Conservation (phyloP, 2,797 vertebrate genomes). For the Eidolon dupreanum region DNA sequence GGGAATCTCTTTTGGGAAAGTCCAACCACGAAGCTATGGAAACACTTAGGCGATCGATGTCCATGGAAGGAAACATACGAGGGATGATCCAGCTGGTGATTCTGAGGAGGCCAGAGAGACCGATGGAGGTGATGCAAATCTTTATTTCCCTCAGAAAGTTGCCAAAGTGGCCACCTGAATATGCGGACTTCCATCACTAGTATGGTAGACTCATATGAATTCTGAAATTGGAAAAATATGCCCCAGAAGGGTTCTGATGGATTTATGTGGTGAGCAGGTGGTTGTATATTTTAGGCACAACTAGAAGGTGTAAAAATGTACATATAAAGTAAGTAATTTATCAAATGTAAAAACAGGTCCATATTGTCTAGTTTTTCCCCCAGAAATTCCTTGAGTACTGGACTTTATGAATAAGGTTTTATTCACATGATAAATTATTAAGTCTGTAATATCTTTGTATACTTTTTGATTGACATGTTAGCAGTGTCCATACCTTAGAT, state of each 20-base stretch:
- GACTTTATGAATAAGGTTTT: not conserved
- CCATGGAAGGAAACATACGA: conserved; percentile 95
- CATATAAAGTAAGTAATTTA: conserved; percentile 43
- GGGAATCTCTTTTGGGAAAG: conserved; percentile 93
- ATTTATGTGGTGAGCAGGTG: not conserved
- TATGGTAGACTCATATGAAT: not conserved
- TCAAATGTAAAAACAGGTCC: conserved; percentile 6
- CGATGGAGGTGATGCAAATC: conserved; percentile 79
- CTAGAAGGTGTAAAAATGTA: conserved; percentile 21
- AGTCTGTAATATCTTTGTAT: not conserved
- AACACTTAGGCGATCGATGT: conserved; percentile 97
- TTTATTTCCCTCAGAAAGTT: not conserved
- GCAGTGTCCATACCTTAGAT: not conserved
- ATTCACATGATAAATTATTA: not conserved
- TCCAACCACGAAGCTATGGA: conserved; percentile 98
- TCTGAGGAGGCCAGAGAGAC: conserved; percentile 87
- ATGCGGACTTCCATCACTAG: not conserved
- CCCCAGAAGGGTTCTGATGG: not conserved
- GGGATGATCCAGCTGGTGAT: conserved; percentile 96
- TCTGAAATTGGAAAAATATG: not conserved
- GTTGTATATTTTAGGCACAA: conserved; percentile 25
- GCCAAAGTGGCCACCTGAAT: not conserved
- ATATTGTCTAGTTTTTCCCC: not conserved
- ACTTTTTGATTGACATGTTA: not conserved
- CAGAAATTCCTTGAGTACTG: conserved; percentile 21